Percentiles rank a stretch among this genome's conserved stretches.
These are phyloP conservation scores for Zapus hudsonius DNA, from an alignment of 2,113 vertebrate species.

Conservation along the genomic window DNA sequence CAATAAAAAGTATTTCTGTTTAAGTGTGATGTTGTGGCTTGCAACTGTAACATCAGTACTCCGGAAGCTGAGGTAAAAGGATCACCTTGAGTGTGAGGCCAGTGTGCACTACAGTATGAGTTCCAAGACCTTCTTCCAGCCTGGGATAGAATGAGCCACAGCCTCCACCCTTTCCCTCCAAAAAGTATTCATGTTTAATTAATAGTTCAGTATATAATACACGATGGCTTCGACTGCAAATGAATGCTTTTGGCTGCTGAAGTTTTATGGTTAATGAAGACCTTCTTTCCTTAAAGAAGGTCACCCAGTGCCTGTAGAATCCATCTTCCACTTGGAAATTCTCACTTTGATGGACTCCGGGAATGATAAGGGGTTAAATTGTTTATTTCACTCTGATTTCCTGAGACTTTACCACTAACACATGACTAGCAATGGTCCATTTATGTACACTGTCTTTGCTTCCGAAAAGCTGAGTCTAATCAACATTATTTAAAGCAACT, in stretches of 20 bases:
- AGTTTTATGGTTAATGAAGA: conserved; percentile 61
- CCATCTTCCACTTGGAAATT: not conserved
- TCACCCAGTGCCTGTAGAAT: not conserved
- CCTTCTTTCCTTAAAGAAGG: conserved; percentile 11
- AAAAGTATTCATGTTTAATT: no score
- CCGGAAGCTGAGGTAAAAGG: no score
- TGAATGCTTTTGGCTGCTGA: conserved; percentile 68
- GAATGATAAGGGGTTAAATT: not conserved
- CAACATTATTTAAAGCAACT: conserved; percentile 68
- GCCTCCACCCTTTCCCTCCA: no score
- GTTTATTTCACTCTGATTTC: not conserved
- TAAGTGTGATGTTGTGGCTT: conserved; percentile 41
- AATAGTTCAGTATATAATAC: conserved; percentile 71
- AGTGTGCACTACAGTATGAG: no score
- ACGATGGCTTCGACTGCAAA: conserved; percentile 65
- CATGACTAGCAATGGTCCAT: not conserved
- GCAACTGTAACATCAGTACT: no score
- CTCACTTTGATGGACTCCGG: not conserved
- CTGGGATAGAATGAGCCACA: no score
- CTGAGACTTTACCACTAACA: not conserved
- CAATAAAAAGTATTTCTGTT: conserved; percentile 33
- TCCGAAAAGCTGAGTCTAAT: conserved; percentile 62
- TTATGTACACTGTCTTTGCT: conserved; percentile 30
- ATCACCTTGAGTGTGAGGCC: no score
- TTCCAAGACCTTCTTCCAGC: no score